phyloP scores from a whole-genome alignment of 2,113 vertebrate genomes.

The Oncorhynchus tshawytscha region DNA sequence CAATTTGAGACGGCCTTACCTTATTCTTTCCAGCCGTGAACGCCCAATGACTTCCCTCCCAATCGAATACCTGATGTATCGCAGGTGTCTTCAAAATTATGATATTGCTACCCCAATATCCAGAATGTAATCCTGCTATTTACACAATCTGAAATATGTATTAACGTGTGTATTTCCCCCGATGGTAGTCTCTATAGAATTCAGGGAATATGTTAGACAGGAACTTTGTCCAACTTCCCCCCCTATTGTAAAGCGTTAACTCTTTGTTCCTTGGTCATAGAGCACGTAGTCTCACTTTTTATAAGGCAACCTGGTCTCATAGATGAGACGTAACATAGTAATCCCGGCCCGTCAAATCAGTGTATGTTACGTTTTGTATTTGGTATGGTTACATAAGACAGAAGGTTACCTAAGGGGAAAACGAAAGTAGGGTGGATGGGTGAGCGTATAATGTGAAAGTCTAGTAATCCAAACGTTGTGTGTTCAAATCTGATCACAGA shows the following conservation, averaged over 20 bases:
- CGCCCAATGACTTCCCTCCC: background rate
- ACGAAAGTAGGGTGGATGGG: no score
- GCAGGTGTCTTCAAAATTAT: background rate
- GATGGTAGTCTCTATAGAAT: background rate
- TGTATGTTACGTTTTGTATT: no score
- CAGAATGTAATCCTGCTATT: background rate
- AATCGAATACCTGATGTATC: background rate
- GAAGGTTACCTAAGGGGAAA: no score
- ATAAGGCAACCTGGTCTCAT: background rate
- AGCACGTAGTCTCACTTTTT: constrained; percentile 8
- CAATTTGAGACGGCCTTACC: background rate
- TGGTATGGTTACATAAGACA: no score
- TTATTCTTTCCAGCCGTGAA: background rate
- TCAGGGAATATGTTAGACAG: constrained; percentile 17
- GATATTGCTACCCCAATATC: background rate
- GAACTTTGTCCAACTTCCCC: constrained; percentile 55
- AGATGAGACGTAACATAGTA: no score
- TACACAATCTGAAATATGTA: background rate
- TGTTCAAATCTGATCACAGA: no score
- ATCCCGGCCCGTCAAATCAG: no score
- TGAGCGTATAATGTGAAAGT: no score
- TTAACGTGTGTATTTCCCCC: background rate
- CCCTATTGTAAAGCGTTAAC: constrained; percentile 19
- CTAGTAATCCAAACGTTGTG: no score
- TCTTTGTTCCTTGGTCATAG: constrained; percentile 60